Base-by-base conservation (phyloP, 1,140 invertebrate species). In the Dufourea novaeangliae region DNA sequence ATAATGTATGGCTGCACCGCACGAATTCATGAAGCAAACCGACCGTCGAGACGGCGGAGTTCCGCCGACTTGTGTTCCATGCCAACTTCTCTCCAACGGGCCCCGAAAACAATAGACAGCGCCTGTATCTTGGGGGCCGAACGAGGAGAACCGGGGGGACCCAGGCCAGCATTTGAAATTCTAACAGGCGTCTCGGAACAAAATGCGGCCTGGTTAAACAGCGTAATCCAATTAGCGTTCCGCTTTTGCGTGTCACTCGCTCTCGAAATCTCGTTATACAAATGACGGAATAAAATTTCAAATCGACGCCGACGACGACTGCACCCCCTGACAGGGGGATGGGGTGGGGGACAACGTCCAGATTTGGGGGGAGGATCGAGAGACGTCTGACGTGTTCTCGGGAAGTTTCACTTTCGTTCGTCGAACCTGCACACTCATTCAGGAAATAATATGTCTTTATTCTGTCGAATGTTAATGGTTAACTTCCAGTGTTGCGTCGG, bases 11-110 rank as follows among this genome's bases (percentile, higher is more conserved):
- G 7, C 17, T 39, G 66, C 20, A 34, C 81, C 67, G 70, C 82
- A 84, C 75, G 66, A 85, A 85, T 85, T 85, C 82, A 82, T 84
- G 82, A 84, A 79, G 56, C 59, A 62, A n/a, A n/a, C n/a, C 27
- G 29, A 64, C 54, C 54, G 64, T 22, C 59, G 75, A 68, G 82
- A 85, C 82, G 54, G 59, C 22, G 44, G n/a, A n/a, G 46, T 0
- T 46, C 71, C 39, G 62, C 29, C 82, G 68, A 27, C 74, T 83
- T 20, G 14, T 56, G 64, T 46, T 39, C 64, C 57, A 41, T 37
- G 62, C 64, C 32, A 79, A 62, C 61, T 64, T 39, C 52, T 46
- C 44, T 54, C 6, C 46, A n/a, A 3, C 46, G 20, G 46, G 52
- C 25, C 10, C 32, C 32, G 44, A 50, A 84, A 68, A 84, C 81